Evolutionary conservation across 2,888 invertebrate species (phyloP).

Genomic region (Apamea epomidion): DNA sequence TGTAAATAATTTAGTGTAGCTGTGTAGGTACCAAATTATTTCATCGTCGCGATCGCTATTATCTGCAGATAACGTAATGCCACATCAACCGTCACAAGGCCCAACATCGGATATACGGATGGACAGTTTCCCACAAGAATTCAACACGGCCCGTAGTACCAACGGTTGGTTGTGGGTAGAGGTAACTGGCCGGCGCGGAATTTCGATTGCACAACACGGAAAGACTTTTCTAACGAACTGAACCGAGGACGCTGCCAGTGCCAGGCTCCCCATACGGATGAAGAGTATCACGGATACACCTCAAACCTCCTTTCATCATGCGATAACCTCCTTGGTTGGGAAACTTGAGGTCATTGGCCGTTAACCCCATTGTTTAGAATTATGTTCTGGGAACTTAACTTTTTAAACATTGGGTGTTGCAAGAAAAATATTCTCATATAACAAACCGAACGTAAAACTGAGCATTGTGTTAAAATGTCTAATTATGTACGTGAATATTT

Average conservation of each 20-base stretch:
- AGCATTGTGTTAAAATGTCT: constrained; percentile 31
- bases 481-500: constrained; percentile 33
- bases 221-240: constrained; percentile 64
- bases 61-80: constrained; percentile 47
- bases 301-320: constrained; percentile 46
- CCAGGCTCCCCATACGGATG: constrained; percentile 50
- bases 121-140: constrained; percentile 36
- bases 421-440: constrained; percentile 57
- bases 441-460: constrained; percentile 33
- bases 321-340: constrained; percentile 53
- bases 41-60: constrained; percentile 44
- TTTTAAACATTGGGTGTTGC: constrained; percentile 38
- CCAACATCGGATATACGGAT: constrained; percentile 5
- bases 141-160: constrained; percentile 20
- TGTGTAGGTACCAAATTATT: constrained; percentile 38
- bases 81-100: constrained; percentile 24
- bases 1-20: constrained; percentile 17
- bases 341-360: constrained; percentile 57
- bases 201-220: constrained; percentile 66
- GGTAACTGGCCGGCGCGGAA: constrained; percentile 66
- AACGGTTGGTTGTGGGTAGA: constrained; percentile 50
- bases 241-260: constrained; percentile 55
- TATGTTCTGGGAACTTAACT: constrained; percentile 27
- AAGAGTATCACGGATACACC: constrained; percentile 49
- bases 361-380: constrained; percentile 51